Evolutionary conservation across 2,888 invertebrate genomes (phyloP).

Genomic region (Tipula vernalis): DNA sequence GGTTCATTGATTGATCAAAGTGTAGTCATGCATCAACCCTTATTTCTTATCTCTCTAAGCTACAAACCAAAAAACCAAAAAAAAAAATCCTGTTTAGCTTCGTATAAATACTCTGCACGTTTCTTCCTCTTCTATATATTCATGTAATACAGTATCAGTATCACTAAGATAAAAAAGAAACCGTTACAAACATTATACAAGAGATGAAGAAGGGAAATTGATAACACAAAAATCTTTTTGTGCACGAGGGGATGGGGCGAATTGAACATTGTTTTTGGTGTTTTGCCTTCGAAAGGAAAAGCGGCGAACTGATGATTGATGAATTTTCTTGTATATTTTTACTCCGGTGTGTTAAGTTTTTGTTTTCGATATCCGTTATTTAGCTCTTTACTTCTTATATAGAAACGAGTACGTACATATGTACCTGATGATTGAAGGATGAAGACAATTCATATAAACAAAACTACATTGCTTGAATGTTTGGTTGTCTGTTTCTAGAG

Average conservation of each 20-base stretch:
- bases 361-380: neutral
- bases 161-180: neutral
- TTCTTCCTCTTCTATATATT: neutral
- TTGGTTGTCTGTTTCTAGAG: neutral
- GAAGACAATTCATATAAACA: neutral
- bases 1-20: conserved; percentile 4
- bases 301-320: neutral
- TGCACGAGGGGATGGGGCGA: neutral
- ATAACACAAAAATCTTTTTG: neutral
- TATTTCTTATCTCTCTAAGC: neutral
- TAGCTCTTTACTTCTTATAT: no score
- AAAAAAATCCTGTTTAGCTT: no score
- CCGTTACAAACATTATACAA: neutral
- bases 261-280: neutral
- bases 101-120: neutral
- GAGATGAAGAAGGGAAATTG: neutral
- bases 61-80: neutral
- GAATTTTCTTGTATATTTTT: neutral
- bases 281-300: neutral
- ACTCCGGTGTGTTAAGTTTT: neutral
- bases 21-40: neutral
- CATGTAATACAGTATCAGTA: neutral
- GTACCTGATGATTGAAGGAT: neutral
- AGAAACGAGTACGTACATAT: neutral
- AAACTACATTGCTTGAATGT: neutral